phyloP scores from a whole-genome alignment of 2,113 vertebrate genomes.

The Pelodiscus sinensis region DNA sequence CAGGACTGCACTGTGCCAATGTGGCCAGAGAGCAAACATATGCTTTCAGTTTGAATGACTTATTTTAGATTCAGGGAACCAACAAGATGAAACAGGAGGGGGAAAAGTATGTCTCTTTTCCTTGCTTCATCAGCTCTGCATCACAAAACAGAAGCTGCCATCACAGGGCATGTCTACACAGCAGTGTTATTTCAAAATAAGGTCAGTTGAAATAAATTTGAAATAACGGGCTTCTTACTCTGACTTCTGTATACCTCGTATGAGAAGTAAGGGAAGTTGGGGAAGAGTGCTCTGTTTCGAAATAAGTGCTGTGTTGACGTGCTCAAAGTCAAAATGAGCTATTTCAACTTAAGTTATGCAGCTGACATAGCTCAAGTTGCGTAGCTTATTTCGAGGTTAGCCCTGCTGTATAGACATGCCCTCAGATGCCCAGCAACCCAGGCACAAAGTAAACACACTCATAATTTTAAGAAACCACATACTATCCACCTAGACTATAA shows the following conservation, averaged over 20 bases:
- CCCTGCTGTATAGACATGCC: too few species aligned
- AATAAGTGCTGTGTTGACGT: too few species aligned
- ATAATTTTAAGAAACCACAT: neutral
- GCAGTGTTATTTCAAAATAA: too few species aligned
- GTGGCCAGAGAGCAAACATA: neutral
- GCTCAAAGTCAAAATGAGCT: too few species aligned
- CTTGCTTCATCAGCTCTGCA: neutral
- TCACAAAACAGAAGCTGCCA: neutral
- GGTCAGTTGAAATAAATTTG: too few species aligned
- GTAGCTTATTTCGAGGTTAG: too few species aligned
- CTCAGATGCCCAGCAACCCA: neutral
- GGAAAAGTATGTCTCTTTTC: neutral
- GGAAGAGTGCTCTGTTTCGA: too few species aligned
- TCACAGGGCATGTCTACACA: neutral
- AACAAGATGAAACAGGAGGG: neutral
- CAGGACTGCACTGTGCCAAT: neutral
- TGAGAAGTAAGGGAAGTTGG: too few species aligned
- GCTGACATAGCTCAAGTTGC: too few species aligned
- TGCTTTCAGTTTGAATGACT: neutral
- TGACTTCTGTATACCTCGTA: too few species aligned
- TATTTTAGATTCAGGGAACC: neutral
- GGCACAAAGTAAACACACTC: neutral
- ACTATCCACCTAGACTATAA: neutral
- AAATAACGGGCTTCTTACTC: too few species aligned
- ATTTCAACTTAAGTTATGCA: too few species aligned